Percentiles rank a stretch among this genome's conserved stretches.
Conservation (phyloP, 1,140 invertebrate genomes). For the Zeugodacus cucurbitae region DNA sequence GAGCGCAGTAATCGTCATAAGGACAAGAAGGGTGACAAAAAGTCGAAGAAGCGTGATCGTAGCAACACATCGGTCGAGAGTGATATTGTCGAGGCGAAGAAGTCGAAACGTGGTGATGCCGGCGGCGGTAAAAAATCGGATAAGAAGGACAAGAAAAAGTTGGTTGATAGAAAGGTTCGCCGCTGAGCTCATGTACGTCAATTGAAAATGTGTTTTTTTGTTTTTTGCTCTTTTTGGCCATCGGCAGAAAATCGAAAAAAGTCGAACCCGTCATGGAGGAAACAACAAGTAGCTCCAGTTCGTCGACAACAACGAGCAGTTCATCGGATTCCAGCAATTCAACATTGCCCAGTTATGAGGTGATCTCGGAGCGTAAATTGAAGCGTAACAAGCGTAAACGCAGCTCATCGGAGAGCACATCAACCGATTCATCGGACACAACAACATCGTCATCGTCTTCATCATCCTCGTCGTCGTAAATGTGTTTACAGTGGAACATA, state of each 20-base stretch:
- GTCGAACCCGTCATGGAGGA: slow-evolving; percentile 62
- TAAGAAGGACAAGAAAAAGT: slow-evolving; percentile 58
- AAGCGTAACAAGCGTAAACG: slow-evolving; percentile 53
- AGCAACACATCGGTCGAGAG: slow-evolving; percentile 58
- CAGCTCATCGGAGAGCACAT: slow-evolving; percentile 51
- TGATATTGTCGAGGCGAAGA: slow-evolving; percentile 54
- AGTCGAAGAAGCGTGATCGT: slow-evolving; percentile 57
- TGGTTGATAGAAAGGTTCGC: slow-evolving; percentile 41
- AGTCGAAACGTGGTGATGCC: slow-evolving; percentile 50
- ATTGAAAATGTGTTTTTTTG: slow-evolving; percentile 38
- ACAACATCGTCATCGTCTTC: slow-evolving; percentile 54
- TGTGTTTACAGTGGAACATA: background rate
- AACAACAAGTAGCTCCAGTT: slow-evolving; percentile 37
- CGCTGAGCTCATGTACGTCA: slow-evolving; percentile 37
- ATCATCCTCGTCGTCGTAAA: slow-evolving; percentile 48
- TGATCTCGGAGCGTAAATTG: slow-evolving; percentile 59
- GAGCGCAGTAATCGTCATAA: slow-evolving; percentile 53
- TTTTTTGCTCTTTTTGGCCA: slow-evolving; percentile 40
- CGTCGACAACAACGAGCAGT: slow-evolving; percentile 52
- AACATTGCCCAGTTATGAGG: slow-evolving; percentile 62
- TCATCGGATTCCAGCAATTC: slow-evolving; percentile 60
- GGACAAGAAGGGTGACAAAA: slow-evolving; percentile 60
- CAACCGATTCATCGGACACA: slow-evolving; percentile 43
- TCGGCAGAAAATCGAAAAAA: slow-evolving; percentile 55
- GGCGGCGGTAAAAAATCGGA: slow-evolving; percentile 54